phyloP scores from a whole-genome alignment of 2,113 vertebrate species.

The Epinephelus fuscoguttatus region DNA sequence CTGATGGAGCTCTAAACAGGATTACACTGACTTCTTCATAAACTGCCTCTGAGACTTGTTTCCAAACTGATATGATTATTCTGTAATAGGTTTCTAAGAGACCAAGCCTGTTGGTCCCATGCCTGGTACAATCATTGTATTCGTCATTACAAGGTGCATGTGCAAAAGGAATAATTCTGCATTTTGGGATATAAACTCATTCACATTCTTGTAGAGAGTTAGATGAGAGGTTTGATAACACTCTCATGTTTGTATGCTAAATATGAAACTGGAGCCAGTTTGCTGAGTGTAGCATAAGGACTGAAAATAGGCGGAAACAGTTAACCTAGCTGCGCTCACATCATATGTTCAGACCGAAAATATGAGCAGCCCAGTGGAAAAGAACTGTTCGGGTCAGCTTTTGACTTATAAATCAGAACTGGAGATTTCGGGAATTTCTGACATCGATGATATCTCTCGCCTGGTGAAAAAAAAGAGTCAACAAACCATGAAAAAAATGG shows the following conservation, averaged over 20 bases:
- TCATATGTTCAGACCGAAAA: background rate
- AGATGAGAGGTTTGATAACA: background rate
- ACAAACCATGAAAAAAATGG: too few species aligned
- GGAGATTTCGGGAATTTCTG: background rate
- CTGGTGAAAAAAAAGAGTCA: too few species aligned
- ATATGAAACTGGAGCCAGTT: background rate
- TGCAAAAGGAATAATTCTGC: background rate
- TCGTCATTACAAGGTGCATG: constrained; percentile 28
- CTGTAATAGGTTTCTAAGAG: constrained; percentile 53
- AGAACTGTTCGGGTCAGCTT: background rate
- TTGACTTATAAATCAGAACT: background rate
- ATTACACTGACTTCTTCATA: constrained; percentile 51
- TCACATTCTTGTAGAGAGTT: background rate
- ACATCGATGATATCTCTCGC: background rate
- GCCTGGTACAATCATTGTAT: constrained; percentile 36
- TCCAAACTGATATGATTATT: constrained; percentile 47
- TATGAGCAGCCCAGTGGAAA: background rate
- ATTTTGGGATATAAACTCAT: constrained; percentile 2
- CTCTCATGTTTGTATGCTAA: background rate
- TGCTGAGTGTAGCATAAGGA: background rate
- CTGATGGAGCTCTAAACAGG: constrained; percentile 48
- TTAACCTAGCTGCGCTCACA: background rate
- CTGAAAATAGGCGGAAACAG: background rate
- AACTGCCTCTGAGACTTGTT: constrained; percentile 57
- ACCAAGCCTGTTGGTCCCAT: constrained; percentile 20